Conservation (phyloP, 2,888 invertebrate species). For the Pseudanteris insignis region DNA sequence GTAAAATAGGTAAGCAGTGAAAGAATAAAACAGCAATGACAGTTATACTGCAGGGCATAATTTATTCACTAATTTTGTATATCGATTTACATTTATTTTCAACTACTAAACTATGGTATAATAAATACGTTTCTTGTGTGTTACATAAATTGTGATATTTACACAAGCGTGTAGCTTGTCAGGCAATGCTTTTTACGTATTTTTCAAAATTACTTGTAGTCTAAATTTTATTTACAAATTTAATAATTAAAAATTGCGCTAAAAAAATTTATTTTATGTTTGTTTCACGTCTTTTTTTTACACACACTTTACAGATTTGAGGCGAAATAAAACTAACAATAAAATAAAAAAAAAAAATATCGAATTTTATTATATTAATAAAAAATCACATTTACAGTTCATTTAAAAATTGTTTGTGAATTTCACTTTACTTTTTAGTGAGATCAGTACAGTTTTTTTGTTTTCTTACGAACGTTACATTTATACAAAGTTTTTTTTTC, state of each 20-base stretch:
- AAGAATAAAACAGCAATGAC: background rate
- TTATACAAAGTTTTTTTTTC: constrained; percentile 60
- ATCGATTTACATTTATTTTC: constrained; percentile 58
- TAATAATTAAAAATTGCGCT: too few species aligned
- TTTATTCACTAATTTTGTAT: constrained; percentile 43
- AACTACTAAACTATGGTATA: constrained; percentile 61
- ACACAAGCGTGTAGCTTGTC: constrained; percentile 58
- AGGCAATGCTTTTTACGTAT: constrained; percentile 62
- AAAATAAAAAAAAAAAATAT: constrained; percentile 28
- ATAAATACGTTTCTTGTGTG: constrained; percentile 63
- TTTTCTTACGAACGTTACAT: constrained; percentile 58
- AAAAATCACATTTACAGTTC: constrained; percentile 58
- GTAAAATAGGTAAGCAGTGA: too few species aligned
- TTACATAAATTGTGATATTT: constrained; percentile 62
- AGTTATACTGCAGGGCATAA: constrained; percentile 28
- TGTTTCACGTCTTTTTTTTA: constrained; percentile 49
- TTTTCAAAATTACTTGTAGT: constrained; percentile 50
- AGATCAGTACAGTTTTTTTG: constrained; percentile 59
- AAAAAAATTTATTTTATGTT: too few species aligned
- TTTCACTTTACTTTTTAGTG: constrained; percentile 52
- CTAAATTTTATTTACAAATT: too few species aligned
- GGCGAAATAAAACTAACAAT: too few species aligned
- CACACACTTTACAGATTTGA: constrained; percentile 58
- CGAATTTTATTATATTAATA: constrained; percentile 49
- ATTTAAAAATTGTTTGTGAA: constrained; percentile 49